Percentiles rank a stretch among this genome's conserved stretches.
These are phyloP conservation scores for Akabosia matsudoensis DNA, from an alignment of 1,140 invertebrate genomes.

Conservation along the genomic window DNA sequence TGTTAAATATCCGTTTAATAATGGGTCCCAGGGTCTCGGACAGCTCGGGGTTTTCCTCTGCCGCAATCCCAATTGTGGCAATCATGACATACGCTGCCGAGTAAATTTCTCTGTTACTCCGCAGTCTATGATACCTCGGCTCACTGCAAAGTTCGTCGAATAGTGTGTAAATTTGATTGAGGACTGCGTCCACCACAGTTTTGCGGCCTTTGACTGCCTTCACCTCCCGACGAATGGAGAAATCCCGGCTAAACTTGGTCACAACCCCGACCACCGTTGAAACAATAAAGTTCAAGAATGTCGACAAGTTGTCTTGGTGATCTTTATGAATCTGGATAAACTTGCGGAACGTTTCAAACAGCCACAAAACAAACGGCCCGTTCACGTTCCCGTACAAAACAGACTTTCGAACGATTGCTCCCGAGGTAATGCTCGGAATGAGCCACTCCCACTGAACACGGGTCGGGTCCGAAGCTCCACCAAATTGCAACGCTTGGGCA, in stretches of 20 bases:
- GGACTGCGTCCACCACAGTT: slow-evolving; percentile 15
- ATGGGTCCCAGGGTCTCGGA: not conserved
- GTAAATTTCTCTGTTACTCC: slow-evolving; percentile 38
- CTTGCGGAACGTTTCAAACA: slow-evolving; percentile 36
- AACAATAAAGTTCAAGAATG: slow-evolving; percentile 35
- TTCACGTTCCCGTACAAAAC: slow-evolving; percentile 32
- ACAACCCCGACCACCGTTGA: slow-evolving; percentile 43
- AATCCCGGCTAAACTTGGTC: slow-evolving; percentile 29
- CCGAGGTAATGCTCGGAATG: slow-evolving; percentile 31
- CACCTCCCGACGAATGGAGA: not conserved
- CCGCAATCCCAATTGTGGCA: slow-evolving; percentile 23
- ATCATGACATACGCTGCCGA: slow-evolving; percentile 35
- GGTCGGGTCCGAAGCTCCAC: not conserved
- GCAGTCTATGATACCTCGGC: not conserved
- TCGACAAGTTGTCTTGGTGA: slow-evolving; percentile 26
- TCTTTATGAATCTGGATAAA: slow-evolving; percentile 34
- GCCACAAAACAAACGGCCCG: slow-evolving; percentile 35
- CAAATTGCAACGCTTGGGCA: slow-evolving; percentile 57
- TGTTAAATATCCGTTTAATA: slow-evolving; percentile 18
- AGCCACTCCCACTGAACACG: slow-evolving; percentile 41
- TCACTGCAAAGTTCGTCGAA: slow-evolving; percentile 11
- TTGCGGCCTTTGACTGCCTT: slow-evolving; percentile 12
- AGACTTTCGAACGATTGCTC: slow-evolving; percentile 28
- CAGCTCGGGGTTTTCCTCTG: slow-evolving; percentile 31
- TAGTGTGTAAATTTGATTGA: slow-evolving; percentile 24